Percentiles rank a stretch among this genome's conserved stretches.
Conservation (phyloP, 2,888 invertebrate species). For the Amblyteles armatorius region DNA sequence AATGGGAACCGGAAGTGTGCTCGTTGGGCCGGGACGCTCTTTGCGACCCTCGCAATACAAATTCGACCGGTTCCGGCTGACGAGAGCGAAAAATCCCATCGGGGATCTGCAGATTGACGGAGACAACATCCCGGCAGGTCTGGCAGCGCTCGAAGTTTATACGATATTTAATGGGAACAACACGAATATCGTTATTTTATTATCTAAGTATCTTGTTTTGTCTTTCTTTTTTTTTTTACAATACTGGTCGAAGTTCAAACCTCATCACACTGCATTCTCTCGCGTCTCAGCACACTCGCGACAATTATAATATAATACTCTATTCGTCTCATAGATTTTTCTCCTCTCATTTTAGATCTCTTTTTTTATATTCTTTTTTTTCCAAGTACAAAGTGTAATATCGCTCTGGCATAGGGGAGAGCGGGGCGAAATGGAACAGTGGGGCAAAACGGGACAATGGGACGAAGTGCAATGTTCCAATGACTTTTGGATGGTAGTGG, state of each 20-base stretch:
- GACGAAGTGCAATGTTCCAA: too few species aligned
- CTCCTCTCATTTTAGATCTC: constrained; percentile 3
- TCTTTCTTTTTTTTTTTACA: constrained; percentile 53
- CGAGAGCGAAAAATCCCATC: constrained; percentile 12
- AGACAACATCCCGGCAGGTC: constrained; percentile 21
- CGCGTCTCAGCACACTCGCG: constrained; percentile 25
- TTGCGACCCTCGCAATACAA: constrained; percentile 27
- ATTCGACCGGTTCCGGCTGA: constrained; percentile 8
- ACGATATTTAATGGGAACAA: constrained; percentile 61
- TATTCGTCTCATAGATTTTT: constrained; percentile 42
- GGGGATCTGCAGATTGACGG: constrained; percentile 4
- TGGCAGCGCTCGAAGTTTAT: constrained; percentile 62
- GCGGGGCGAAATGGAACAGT: too few species aligned
- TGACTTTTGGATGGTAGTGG: too few species aligned
- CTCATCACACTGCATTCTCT: constrained; percentile 30
- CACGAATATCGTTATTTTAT: constrained; percentile 65
- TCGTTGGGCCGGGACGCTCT: constrained; percentile 24
- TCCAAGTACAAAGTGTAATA: constrained; percentile 61
- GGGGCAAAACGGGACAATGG: too few species aligned
- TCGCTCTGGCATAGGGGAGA: constrained; percentile 25
- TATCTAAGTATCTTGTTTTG: constrained; percentile 42
- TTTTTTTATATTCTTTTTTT: constrained; percentile 1
- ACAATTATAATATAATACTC: constrained; percentile 42
- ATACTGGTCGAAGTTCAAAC: constrained; percentile 56
- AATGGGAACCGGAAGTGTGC: constrained; percentile 37